Conservation (phyloP, 2,888 invertebrate genomes). For the Epirrita christyi region DNA sequence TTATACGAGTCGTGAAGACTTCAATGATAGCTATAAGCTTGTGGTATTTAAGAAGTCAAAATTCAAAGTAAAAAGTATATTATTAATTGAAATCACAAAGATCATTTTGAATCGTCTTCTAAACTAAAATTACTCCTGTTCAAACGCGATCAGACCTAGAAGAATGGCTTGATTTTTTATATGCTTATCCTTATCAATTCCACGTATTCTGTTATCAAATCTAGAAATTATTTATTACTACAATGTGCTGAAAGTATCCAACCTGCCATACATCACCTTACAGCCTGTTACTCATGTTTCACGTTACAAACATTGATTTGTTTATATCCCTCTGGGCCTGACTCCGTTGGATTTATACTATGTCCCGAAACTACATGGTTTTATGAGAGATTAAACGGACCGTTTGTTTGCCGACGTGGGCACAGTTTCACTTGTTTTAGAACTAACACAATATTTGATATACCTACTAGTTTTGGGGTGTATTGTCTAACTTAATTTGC, state of each 20-base stretch:
- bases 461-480: constrained; percentile 2
- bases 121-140: too few species aligned
- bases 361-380: constrained; percentile 17
- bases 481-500: constrained; percentile 16
- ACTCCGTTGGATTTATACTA: constrained; percentile 2
- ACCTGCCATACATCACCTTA: constrained; percentile 3
- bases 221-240: too few species aligned
- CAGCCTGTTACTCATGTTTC: constrained; percentile 2
- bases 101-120: too few species aligned
- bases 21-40: too few species aligned
- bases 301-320: constrained; percentile 25
- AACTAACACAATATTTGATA: constrained; percentile 17
- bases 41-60: too few species aligned
- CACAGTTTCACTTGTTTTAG: constrained; percentile 20
- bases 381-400: constrained; percentile 23
- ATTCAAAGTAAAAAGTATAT: too few species aligned
- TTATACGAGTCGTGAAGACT: too few species aligned
- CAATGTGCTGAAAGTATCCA: neutral
- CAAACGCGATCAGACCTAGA: too few species aligned
- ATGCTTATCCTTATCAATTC: too few species aligned
- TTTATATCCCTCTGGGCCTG: constrained; percentile 26
- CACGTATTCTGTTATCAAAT: too few species aligned
- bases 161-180: too few species aligned
- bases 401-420: constrained; percentile 18
- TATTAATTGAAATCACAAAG: too few species aligned